Base-by-base conservation (phyloP, 1,140 invertebrate genomes). In the Drosophila sulfurigaster region DNA sequence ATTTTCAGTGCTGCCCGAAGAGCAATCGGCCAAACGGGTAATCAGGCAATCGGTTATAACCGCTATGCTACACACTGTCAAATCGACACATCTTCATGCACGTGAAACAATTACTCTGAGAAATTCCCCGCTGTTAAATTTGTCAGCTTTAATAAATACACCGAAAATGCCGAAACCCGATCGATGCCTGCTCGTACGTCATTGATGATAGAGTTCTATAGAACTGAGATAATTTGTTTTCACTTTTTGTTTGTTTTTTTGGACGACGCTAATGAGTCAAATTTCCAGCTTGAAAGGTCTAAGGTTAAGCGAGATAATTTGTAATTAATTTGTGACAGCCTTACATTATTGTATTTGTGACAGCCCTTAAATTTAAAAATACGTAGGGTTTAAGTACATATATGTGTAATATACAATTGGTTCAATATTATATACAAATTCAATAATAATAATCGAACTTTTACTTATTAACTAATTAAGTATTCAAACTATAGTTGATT, bases 81-180 rank as follows among this genome's bases (percentile, higher is more conserved):
- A n/a, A 1, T 20, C 56, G 49, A 28, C 45, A 67, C 30, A 35
- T 16, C 16, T 16, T 3, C 43, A 43, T 8, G 10, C 45, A 59
- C 28, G 56, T 60, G 13, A 28, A 20, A 11, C 7, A 6, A 7
- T n/a, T 3, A 43, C 2, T 66, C 48, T 75, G 64, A 66, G 75
- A 71, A 76, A 76, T 87, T 72, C 52, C 45, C 79, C 51, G 51
- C 10, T 43, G 5, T 51, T 52, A 68, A 63, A 48, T 65, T 65
- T 32, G 30, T 8, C n/a, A 35, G 16, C 46, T 57, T 63, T 30
- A 20, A 58, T 49, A 60, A 49, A 64, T 79, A 32, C 8, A 15
- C 35, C 48, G 51, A 28, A 52, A 20, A 51, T 20, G 48, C 20
- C 11, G 16, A 58, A 3, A 11, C 10, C n/a, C 5, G 16, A 41